Conservation (phyloP, 2,888 invertebrate genomes). For the Eristalis pertinax region DNA sequence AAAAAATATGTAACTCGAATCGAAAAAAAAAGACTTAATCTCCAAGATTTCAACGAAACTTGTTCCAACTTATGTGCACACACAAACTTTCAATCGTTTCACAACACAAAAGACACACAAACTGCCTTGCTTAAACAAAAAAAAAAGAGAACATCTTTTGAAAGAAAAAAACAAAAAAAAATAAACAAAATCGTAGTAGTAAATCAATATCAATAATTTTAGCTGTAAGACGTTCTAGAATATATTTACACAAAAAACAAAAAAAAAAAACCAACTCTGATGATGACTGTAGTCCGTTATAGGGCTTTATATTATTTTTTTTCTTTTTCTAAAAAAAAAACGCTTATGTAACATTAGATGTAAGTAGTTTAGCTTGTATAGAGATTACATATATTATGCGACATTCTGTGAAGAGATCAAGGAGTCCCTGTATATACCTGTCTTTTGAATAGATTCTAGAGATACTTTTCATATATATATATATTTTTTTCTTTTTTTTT, state of each 20-base stretch:
- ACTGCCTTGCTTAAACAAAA: neutral
- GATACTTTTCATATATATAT: too few species aligned
- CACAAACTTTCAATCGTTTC: too few species aligned
- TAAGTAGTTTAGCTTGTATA: slow-evolving; percentile 31
- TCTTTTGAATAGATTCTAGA: neutral
- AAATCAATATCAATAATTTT: neutral
- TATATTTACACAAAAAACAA: slow-evolving; percentile 29
- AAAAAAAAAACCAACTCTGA: neutral
- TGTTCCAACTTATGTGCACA: too few species aligned
- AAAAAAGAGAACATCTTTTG: neutral
- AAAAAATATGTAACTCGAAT: too few species aligned
- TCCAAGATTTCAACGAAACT: too few species aligned
- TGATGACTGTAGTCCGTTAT: neutral
- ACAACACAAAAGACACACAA: too few species aligned
- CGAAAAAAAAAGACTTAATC: slow-evolving; percentile 4
- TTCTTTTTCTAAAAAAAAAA: neutral
- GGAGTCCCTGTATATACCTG: slow-evolving; percentile 11
- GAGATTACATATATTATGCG: neutral
- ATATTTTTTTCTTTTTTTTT: neutral
- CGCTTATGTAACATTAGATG: slow-evolving; percentile 56
- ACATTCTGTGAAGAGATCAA: slow-evolving; percentile 41
- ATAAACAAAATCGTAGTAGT: neutral
- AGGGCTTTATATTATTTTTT: neutral
- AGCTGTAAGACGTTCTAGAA: neutral
- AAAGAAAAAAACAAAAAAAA: neutral